phyloP scores from a whole-genome alignment of 2,113 vertebrate genomes.

The Mellivora capensis region DNA sequence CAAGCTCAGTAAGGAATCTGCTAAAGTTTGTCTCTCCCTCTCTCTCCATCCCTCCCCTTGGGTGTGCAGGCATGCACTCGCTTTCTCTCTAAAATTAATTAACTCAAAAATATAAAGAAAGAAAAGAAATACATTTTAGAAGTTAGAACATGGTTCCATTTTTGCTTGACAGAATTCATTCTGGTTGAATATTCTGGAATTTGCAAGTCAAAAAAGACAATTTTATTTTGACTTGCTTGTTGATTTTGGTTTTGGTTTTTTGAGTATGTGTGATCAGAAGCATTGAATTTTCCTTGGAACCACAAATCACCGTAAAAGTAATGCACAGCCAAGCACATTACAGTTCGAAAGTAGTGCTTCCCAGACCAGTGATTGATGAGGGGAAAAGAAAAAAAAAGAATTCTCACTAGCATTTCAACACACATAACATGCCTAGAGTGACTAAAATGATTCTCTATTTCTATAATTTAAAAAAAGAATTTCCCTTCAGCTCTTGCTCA shows the following conservation, averaged over 20 bases:
- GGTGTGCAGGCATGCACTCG: not conserved
- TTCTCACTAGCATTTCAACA: slow-evolving; percentile 29
- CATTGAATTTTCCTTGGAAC: slow-evolving; percentile 47
- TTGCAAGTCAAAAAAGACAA: slow-evolving; percentile 59
- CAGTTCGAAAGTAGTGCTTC: slow-evolving; percentile 29
- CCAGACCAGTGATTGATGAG: slow-evolving; percentile 43
- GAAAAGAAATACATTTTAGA: slow-evolving; percentile 58
- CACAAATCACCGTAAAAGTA: slow-evolving; percentile 45
- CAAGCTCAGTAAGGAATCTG: not conserved
- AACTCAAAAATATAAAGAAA: not conserved
- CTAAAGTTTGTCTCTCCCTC: not conserved
- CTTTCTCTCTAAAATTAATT: not conserved
- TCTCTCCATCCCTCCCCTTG: not conserved
- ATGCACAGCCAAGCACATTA: slow-evolving; percentile 56
- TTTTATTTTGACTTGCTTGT: slow-evolving; percentile 13
- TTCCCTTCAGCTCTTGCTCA: not conserved
- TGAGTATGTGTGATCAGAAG: slow-evolving; percentile 36
- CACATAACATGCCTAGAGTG: slow-evolving; percentile 39
- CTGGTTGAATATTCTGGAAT: slow-evolving; percentile 49
- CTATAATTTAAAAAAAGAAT: slow-evolving; percentile 16
- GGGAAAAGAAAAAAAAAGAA: not conserved
- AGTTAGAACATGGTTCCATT: slow-evolving; percentile 74
- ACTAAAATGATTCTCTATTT: slow-evolving; percentile 27
- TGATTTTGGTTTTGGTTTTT: not conserved
- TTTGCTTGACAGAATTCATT: slow-evolving; percentile 73